Base-by-base conservation (phyloP, 2,888 invertebrate genomes). In the Drosophila ezoana region DNA sequence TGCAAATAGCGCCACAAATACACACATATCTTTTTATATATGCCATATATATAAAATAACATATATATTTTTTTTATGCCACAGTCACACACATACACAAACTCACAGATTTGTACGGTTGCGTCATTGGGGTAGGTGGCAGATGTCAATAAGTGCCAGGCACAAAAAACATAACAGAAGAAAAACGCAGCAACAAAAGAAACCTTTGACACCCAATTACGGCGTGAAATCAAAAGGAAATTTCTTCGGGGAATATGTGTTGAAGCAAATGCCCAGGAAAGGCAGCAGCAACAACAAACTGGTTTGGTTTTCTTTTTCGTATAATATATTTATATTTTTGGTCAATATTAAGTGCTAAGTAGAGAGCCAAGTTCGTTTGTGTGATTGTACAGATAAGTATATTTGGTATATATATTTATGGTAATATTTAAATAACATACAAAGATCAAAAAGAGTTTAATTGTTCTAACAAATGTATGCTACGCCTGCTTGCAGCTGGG, bases 171-270 rank as follows among this genome's bases (percentile, higher is more conserved):
- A 56, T 40, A 58, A 23, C 44, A 51, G 64, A 54, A 66, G 56
- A 77, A 80, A 75, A 70, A 61, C 53, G 77, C 64, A 68, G 81
- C 65, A 84, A 81, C 87, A 87, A 87, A 78, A 81, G 85, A 72
- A 79, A 83, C 79, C 76, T 81, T 85, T 88, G 85, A 85, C 85
- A 85, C 89, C 89, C 88, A 85, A 85, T 88, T 85, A 88, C 85
- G 78, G 79, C 79, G 76, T 72, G 76, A 88, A 88, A 86, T 85
- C 85, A 88, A 85, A 88, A 79, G 81, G 76, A 88, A 85, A 81
- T 83, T 81, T 72, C 73, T 75, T 68, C 73, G 69, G 80, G 74
- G 77, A 85, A 67, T 77, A 60, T 61, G 38, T 56, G 44, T 18
- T 54, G 41, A 28, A 11, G 38, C 28, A 23, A 56, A 44, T 23